Evolutionary conservation across 1,140 invertebrate genomes (phyloP).

Genomic region (Heliconius congener): DNA sequence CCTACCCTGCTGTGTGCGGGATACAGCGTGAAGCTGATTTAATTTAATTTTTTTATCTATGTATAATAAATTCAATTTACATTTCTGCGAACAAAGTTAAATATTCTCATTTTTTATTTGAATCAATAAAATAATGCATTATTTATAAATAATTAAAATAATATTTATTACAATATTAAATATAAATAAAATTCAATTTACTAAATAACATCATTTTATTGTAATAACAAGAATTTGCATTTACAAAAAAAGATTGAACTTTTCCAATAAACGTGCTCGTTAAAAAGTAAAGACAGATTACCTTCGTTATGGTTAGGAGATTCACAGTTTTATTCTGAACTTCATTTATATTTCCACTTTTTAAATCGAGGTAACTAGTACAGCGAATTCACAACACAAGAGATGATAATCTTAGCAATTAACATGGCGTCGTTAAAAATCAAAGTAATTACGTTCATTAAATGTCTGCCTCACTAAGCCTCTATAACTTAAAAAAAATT

Average conservation of each 20-base stretch:
- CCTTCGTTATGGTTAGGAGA: constrained; percentile 34
- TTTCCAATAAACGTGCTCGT: constrained; percentile 35
- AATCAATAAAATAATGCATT: no score
- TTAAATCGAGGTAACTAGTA: constrained; percentile 33
- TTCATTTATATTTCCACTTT: constrained; percentile 33
- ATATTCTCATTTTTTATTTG: no score
- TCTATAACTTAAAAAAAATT: no score
- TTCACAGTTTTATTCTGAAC: constrained; percentile 21
- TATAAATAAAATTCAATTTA: not conserved
- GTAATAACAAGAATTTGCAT: not conserved
- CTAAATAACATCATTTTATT: not conserved
- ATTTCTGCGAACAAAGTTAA: no score
- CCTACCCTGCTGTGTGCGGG: no score
- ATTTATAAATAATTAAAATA: no score
- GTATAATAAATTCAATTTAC: no score
- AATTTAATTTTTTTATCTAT: no score
- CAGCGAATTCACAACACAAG: constrained; percentile 17
- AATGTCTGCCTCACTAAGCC: no score
- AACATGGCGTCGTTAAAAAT: constrained; percentile 15
- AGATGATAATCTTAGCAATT: constrained; percentile 22
- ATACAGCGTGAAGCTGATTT: no score
- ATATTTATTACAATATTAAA: not conserved
- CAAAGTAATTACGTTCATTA: not conserved
- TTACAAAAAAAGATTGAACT: constrained; percentile 20
- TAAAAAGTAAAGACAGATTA: constrained; percentile 38